phyloP scores from a whole-genome alignment of 2,797 vertebrate species.

The Acestrorhynchus altus region DNA sequence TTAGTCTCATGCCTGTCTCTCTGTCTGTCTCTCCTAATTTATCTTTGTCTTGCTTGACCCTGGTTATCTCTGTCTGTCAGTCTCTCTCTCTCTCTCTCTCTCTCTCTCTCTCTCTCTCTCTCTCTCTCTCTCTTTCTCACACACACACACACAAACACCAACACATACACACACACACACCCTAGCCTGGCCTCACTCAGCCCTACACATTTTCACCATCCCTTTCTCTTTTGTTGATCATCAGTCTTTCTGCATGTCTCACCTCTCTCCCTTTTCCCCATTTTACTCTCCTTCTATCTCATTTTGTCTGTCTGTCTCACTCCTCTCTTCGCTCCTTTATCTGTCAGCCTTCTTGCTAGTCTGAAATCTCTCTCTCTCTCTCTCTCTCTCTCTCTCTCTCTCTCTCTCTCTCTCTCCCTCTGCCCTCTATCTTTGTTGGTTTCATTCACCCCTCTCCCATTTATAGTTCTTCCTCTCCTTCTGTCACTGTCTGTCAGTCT shows the following conservation, averaged over 20 bases:
- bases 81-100: not conserved
- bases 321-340: too few species aligned
- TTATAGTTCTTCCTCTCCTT: not conserved
- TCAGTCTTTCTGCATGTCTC: not conserved
- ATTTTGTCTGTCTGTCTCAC: not conserved
- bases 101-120: not conserved
- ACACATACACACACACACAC: too few species aligned
- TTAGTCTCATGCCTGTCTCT: not conserved
- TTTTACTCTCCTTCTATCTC: not conserved
- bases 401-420: not conserved
- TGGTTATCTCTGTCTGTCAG: too few species aligned
- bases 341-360: too few species aligned
- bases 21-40: not conserved
- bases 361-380: too few species aligned
- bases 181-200: too few species aligned
- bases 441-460: constrained; percentile 48
- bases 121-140: not conserved
- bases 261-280: not conserved
- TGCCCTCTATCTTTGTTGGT: not conserved
- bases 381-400: not conserved
- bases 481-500: not conserved
- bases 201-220: too few species aligned
- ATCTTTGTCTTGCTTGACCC: not conserved
- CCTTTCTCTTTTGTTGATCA: too few species aligned
- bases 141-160: too few species aligned